phyloP scores from a whole-genome alignment of 2,113 vertebrate species.

The Misgurnus mizolepis region DNA sequence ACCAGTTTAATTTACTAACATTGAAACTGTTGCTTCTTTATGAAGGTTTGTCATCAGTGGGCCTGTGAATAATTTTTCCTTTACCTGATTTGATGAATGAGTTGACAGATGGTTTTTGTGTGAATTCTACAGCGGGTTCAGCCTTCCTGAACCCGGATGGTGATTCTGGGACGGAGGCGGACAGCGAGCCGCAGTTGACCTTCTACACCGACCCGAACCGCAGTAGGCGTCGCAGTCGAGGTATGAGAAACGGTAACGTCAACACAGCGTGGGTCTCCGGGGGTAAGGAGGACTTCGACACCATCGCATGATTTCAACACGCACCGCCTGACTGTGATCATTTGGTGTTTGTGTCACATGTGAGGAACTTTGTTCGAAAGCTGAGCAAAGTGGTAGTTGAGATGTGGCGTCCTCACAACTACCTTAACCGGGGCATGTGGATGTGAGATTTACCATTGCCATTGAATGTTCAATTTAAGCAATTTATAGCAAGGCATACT shows the following conservation, averaged over 20 bases:
- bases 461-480: not conserved
- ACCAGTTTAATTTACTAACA: too few relatives aligned
- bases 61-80: not conserved
- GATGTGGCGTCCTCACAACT: slow-evolving; percentile 32
- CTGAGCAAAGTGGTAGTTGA: slow-evolving; percentile 47
- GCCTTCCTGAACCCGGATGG: slow-evolving; percentile 97
- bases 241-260: slow-evolving; percentile 81
- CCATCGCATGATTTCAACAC: slow-evolving; percentile 51
- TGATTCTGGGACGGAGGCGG: slow-evolving; percentile 92
- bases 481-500: not conserved
- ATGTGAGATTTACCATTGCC: slow-evolving; percentile 23
- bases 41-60: not conserved
- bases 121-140: slow-evolving; percentile 85
- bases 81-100: not conserved
- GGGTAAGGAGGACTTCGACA: slow-evolving; percentile 74
- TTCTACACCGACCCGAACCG: slow-evolving; percentile 97
- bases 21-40: not conserved
- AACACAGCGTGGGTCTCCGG: slow-evolving; percentile 80
- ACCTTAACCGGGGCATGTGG: slow-evolving; percentile 35
- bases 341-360: not conserved
- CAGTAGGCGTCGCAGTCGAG: slow-evolving; percentile 92
- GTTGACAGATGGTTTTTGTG: slow-evolving; percentile 58
- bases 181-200: slow-evolving; percentile 96
- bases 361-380: slow-evolving; percentile 20
- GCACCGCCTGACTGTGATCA: slow-evolving; percentile 33